Conservation (phyloP, 2,113 vertebrate genomes). For the Peucedramus taeniatus region DNA sequence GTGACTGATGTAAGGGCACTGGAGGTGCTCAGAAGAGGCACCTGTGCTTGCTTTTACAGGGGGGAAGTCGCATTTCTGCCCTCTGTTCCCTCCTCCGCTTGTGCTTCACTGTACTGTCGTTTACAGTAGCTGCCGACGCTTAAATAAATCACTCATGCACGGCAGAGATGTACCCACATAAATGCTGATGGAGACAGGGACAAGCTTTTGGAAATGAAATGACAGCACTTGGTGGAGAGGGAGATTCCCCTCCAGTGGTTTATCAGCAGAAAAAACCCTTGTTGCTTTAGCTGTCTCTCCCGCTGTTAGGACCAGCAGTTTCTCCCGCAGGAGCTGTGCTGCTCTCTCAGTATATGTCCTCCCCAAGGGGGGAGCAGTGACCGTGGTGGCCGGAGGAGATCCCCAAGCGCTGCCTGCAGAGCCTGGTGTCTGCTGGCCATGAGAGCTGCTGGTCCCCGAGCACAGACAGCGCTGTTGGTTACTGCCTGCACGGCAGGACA, state of each 20-base stretch:
- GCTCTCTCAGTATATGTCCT: background rate
- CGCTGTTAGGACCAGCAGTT: background rate
- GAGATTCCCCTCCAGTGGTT: background rate
- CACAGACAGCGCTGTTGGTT: rapidly evolving
- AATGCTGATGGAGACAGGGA: conserved; percentile 24
- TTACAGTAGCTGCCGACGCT: conserved; percentile 18
- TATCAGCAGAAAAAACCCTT: background rate
- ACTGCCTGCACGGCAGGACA: background rate
- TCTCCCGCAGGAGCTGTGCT: background rate
- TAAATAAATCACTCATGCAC: conserved; percentile 30
- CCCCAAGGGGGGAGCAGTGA: background rate
- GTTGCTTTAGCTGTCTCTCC: background rate
- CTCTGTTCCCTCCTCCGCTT: background rate
- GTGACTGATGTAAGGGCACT: background rate
- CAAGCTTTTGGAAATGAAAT: conserved; percentile 29
- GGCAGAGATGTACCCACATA: conserved; percentile 18
- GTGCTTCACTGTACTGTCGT: background rate
- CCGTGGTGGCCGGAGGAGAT: background rate
- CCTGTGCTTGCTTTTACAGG: background rate
- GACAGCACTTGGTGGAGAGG: background rate
- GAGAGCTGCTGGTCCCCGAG: background rate
- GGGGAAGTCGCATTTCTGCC: background rate
- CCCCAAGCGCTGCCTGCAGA: background rate
- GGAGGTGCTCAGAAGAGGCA: background rate
- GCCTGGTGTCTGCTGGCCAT: background rate